Conservation (phyloP, 2,113 vertebrate genomes). For the Cariama cristata region DNA sequence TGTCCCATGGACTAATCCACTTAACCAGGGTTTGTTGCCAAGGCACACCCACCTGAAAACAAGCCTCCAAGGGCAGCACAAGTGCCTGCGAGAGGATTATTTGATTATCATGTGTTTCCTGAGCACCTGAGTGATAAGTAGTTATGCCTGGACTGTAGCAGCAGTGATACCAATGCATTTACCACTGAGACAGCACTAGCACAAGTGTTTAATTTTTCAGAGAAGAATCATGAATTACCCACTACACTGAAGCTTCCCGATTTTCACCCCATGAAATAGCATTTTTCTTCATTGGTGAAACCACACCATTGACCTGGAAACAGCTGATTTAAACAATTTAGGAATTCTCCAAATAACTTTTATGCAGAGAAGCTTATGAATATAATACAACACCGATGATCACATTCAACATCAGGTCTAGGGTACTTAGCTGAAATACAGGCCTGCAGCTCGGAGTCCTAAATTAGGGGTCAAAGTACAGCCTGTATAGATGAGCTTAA, state of each 20-base stretch:
- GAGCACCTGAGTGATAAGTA: not conserved
- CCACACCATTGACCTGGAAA: not conserved
- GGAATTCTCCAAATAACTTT: not conserved
- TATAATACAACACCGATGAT: accelerated
- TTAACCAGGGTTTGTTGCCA: not conserved
- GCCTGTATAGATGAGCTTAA: not conserved
- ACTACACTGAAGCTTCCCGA: not conserved
- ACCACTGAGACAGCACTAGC: not conserved
- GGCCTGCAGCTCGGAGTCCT: not conserved
- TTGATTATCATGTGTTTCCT: not conserved
- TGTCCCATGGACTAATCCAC: not conserved
- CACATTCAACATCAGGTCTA: not conserved
- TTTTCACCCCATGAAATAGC: not conserved
- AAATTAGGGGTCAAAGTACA: not conserved
- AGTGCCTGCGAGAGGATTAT: not conserved
- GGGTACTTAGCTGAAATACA: not conserved
- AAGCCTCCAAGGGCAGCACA: not conserved
- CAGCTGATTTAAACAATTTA: not conserved
- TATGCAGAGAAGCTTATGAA: not conserved
- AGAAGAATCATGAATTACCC: not conserved
- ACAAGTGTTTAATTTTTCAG: not conserved
- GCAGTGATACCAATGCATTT: no score
- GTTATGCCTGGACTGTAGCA: no score
- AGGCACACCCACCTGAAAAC: not conserved
- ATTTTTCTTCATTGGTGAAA: not conserved